phyloP scores from a whole-genome alignment of 2,113 vertebrate species.

The Dromiciops gliroides region DNA sequence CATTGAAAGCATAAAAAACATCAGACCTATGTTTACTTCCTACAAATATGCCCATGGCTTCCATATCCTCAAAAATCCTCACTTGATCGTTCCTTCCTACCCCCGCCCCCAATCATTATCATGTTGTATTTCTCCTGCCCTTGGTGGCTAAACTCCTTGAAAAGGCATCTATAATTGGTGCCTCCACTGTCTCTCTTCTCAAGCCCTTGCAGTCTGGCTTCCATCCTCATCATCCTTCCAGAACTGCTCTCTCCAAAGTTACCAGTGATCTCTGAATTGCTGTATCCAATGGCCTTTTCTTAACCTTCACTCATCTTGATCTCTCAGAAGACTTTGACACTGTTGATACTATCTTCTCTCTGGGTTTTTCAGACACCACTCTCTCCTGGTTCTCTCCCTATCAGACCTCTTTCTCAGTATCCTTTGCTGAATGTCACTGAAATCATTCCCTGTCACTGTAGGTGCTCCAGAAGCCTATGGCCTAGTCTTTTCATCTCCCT shows the following conservation, averaged over 20 bases:
- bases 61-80: no score
- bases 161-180: no score
- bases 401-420: neutral
- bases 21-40: no score
- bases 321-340: neutral
- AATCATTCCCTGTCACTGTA: neutral
- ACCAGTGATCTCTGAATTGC: neutral
- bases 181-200: neutral
- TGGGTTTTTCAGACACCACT: neutral
- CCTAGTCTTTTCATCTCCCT: neutral
- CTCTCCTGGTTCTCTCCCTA: neutral
- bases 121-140: no score
- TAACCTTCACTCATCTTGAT: neutral
- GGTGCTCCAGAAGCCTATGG: neutral
- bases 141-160: no score
- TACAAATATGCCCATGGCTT: no score
- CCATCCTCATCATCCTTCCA: neutral
- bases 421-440: neutral
- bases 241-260: neutral
- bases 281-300: neutral
- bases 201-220: neutral
- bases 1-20: no score
- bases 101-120: no score
- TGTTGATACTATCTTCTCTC: neutral
- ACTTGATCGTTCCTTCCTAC: no score